Evolutionary conservation across 1,140 invertebrate species (phyloP).

Genomic region (Papilio glaucus): DNA sequence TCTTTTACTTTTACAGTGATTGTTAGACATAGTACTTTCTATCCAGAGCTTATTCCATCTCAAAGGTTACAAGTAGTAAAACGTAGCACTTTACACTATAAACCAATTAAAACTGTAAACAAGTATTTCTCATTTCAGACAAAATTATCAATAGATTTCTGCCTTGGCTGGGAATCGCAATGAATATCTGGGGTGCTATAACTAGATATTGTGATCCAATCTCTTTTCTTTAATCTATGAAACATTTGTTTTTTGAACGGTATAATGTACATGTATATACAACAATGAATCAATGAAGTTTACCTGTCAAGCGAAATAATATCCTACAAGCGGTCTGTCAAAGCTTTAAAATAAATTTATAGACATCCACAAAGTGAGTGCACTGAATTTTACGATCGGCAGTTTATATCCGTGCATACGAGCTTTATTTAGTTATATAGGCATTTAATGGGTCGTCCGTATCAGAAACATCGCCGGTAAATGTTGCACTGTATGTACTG

Average conservation of each 20-base stretch:
- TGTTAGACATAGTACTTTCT: too few species aligned
- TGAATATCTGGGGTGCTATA: too few species aligned
- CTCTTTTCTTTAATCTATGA: too few species aligned
- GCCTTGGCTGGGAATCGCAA: too few species aligned
- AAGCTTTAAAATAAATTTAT: conserved; percentile 75
- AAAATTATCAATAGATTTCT: not conserved
- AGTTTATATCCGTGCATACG: conserved; percentile 69
- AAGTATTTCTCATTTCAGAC: not conserved
- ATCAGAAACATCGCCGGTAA: conserved; percentile 70
- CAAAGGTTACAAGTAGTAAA: not conserved
- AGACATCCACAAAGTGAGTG: conserved; percentile 72
- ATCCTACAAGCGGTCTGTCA: conserved; percentile 53
- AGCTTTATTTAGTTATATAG: conserved; percentile 79
- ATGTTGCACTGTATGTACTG: conserved; percentile 63
- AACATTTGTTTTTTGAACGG: too few species aligned
- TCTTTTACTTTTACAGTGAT: too few species aligned
- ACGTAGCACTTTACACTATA: not conserved
- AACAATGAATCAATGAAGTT: not conserved
- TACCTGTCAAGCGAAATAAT: conserved; percentile 41
- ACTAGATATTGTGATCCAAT: too few species aligned
- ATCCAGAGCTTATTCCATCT: too few species aligned
- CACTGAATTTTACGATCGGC: conserved; percentile 73
- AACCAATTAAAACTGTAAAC: too few species aligned
- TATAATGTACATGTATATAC: too few species aligned
- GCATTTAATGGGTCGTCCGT: conserved; percentile 74